phyloP scores from a whole-genome alignment of 2,113 vertebrate species.

The Sphyrna mokarran region DNA sequence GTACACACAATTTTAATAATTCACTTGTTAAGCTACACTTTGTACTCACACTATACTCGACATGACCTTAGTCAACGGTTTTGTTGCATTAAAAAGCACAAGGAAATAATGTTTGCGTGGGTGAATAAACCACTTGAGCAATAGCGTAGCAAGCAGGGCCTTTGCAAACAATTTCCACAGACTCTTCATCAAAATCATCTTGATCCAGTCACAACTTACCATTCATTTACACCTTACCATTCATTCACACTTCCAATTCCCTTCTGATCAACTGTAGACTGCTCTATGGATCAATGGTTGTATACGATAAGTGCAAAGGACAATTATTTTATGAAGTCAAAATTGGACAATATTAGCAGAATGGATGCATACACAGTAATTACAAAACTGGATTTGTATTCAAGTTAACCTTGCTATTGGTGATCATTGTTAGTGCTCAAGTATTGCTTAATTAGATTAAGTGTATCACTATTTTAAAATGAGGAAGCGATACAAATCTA shows the following conservation, averaged over 20 bases:
- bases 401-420: neutral
- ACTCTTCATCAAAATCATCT: neutral
- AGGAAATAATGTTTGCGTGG: neutral
- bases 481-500: neutral
- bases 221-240: neutral
- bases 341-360: neutral
- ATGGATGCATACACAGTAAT: neutral
- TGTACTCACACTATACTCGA: neutral
- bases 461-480: neutral
- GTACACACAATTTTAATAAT: no score
- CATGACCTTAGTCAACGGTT: neutral
- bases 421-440: no score
- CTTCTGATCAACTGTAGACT: neutral
- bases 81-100: neutral
- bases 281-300: neutral
- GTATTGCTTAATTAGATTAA: no score
- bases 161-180: neutral
- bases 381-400: neutral
- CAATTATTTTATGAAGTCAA: neutral
- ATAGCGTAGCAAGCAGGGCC: neutral
- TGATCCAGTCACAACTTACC: neutral
- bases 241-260: neutral
- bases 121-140: neutral
- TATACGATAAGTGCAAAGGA: neutral
- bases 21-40: constrained; percentile 1